Evolutionary conservation across 1,140 invertebrate species (phyloP).

Genomic region (Habropoda laboriosa): DNA sequence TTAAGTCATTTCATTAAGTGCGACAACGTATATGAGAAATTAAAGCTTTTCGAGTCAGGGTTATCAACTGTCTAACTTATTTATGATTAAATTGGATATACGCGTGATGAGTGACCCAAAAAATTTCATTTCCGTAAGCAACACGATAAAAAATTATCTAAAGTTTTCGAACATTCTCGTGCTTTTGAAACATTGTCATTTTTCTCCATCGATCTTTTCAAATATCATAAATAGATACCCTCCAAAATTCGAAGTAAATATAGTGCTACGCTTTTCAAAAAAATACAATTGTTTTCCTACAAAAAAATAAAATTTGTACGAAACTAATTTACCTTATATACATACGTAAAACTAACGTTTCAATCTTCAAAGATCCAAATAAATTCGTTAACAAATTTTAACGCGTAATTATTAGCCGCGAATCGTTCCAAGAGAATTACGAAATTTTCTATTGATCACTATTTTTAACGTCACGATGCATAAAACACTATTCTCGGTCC

Average conservation of each 20-base stretch:
- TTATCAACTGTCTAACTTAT: conserved; percentile 25
- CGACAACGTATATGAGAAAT: background rate
- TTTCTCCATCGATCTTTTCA: background rate
- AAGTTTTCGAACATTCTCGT: background rate
- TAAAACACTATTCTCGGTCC: background rate
- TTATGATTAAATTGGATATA: background rate
- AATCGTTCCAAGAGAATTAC: background rate
- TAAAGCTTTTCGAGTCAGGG: background rate
- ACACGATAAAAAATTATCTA: conserved; percentile 13
- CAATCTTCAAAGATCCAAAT: background rate
- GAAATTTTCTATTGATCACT: background rate
- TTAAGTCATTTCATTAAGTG: too few species aligned
- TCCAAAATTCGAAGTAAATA: background rate
- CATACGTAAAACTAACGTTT: background rate
- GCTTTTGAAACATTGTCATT: background rate
- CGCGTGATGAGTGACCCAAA: conserved; percentile 9
- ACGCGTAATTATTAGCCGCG: background rate
- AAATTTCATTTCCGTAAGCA: conserved; percentile 17
- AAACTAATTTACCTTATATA: background rate
- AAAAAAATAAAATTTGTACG: background rate
- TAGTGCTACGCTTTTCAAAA: background rate
- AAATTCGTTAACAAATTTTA: background rate
- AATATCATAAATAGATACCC: background rate
- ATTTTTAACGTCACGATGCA: background rate
- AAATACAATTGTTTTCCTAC: background rate